Evolutionary conservation across 2,888 invertebrate species (phyloP).

Genomic region (Ophioninae sp.): DNA sequence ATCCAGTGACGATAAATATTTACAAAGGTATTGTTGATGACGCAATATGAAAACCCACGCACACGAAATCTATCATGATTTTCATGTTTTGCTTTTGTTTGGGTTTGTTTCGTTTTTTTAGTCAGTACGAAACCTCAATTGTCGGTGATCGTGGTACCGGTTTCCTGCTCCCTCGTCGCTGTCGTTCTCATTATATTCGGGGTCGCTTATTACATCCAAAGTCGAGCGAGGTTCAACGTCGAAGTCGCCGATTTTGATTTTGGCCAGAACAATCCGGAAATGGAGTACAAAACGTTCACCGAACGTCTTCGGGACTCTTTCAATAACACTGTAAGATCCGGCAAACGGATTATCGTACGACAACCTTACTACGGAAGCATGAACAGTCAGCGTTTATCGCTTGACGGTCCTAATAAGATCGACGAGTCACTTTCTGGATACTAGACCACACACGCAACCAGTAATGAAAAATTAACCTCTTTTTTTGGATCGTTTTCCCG

Average conservation of each 20-base stretch:
- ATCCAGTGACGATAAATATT: conserved; percentile 89
- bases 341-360: conserved; percentile 74
- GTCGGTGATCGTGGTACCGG: conserved; percentile 94
- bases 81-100: neutral
- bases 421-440: conserved; percentile 43
- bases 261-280: conserved; percentile 89
- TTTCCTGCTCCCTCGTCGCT: conserved; percentile 90
- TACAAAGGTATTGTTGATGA: conserved; percentile 86
- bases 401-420: conserved; percentile 49
- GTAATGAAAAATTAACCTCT: conserved; percentile 55
- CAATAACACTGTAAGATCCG: conserved; percentile 83
- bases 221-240: conserved; percentile 89
- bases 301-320: conserved; percentile 92
- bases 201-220: conserved; percentile 92
- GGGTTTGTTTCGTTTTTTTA: conserved; percentile 74
- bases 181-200: conserved; percentile 93
- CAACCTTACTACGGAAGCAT: conserved; percentile 79
- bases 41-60: neutral
- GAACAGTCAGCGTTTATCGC: conserved; percentile 71
- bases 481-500: neutral
- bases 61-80: neutral
- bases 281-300: conserved; percentile 93
- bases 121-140: conserved; percentile 90
- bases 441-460: conserved; percentile 58
- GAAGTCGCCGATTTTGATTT: conserved; percentile 97